Conservation (phyloP, 2,113 vertebrate genomes). For the Saiga tatarica region DNA sequence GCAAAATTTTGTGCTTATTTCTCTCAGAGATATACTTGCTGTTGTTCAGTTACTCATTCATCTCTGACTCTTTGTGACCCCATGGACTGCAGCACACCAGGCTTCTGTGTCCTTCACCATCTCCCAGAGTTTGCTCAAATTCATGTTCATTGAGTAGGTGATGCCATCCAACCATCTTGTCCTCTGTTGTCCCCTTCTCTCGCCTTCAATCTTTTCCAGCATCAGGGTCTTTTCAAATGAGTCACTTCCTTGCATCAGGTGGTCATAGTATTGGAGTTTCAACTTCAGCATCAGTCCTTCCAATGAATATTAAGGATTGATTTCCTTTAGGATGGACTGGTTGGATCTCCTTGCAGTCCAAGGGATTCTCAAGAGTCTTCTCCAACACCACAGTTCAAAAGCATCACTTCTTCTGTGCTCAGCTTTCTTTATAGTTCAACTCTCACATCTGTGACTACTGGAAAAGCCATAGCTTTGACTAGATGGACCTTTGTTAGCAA, state of each 20-base stretch:
- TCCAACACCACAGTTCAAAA: background rate
- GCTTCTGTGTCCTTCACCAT: background rate
- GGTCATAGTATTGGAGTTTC: background rate
- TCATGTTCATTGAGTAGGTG: background rate
- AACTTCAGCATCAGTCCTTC: background rate
- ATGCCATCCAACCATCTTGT: background rate
- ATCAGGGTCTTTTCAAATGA: background rate
- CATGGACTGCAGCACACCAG: accelerated
- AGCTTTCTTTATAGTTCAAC: background rate
- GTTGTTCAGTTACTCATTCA: background rate
- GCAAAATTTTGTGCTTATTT: background rate
- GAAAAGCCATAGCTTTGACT: background rate
- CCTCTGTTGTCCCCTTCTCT: background rate
- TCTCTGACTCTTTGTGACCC: background rate
- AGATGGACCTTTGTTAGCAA: background rate
- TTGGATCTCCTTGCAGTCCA: background rate
- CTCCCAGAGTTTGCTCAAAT: background rate
- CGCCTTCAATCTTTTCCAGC: background rate
- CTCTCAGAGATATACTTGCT: background rate
- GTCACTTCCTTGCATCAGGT: background rate
- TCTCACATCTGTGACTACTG: background rate
- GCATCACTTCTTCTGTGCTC: background rate
- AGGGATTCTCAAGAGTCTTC: background rate
- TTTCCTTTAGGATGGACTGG: background rate
- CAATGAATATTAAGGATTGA: background rate